phyloP scores from a whole-genome alignment of 35 echinoderm and acorn worm genomes.

The Apostichopus parvimensis region DNA sequence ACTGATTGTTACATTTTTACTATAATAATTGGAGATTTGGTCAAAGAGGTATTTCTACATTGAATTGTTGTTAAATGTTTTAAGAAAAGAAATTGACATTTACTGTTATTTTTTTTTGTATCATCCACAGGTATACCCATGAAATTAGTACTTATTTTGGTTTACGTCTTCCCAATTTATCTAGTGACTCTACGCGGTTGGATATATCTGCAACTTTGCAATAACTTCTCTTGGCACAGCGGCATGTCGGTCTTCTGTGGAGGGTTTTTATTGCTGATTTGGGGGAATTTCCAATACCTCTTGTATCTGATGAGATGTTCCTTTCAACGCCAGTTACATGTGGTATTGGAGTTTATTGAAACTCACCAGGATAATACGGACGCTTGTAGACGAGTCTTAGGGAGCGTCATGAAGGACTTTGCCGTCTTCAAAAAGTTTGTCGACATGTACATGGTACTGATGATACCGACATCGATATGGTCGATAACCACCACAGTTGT shows the following conservation, averaged over 20 bases:
- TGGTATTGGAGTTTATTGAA: constrained; percentile 14
- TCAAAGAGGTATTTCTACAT: too few species aligned
- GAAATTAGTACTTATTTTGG: neutral
- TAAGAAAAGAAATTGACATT: too few species aligned
- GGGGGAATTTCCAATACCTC: constrained; percentile 44
- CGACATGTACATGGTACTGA: constrained; percentile 10
- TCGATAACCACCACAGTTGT: constrained; percentile 7
- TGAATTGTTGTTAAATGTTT: too few species aligned
- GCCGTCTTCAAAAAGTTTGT: neutral
- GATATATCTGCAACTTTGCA: constrained; percentile 25
- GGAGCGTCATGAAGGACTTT: neutral
- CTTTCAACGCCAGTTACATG: constrained; percentile 8
- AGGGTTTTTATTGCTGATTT: constrained; percentile 2
- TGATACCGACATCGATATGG: neutral
- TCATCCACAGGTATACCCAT: neutral
- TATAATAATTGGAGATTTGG: too few species aligned
- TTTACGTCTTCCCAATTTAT: neutral
- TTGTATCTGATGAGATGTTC: constrained; percentile 19
- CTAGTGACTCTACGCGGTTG: neutral
- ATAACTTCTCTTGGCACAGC: constrained; percentile 24
- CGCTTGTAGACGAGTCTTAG: neutral
- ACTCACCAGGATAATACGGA: constrained; percentile 14
- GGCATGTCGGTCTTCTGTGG: constrained; percentile 40
- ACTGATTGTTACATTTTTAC: too few species aligned
- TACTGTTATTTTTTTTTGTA: neutral